These are phyloP conservation scores for Drosophila hydei DNA, from an alignment of 1,140 invertebrate species.

Conservation along the genomic window DNA sequence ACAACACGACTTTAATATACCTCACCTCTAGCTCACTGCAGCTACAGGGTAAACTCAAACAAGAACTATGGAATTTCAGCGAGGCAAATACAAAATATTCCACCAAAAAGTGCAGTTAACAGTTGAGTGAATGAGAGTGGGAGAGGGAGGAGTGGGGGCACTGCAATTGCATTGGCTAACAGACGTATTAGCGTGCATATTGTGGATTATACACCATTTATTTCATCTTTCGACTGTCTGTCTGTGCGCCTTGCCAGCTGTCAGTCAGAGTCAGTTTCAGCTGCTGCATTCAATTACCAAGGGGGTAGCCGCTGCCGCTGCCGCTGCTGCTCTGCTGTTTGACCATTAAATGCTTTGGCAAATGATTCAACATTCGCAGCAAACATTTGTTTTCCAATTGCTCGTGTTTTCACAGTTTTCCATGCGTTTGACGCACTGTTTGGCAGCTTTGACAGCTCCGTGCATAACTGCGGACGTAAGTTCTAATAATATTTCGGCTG, in stretches of 20 bases:
- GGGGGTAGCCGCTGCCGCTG: not conserved
- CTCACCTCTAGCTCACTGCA: not conserved
- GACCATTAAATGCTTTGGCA: conserved; percentile 71
- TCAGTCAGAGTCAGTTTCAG: conserved; percentile 46
- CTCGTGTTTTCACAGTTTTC: conserved; percentile 15
- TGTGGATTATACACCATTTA: conserved; percentile 34
- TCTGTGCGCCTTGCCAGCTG: conserved; percentile 33
- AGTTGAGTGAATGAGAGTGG: not conserved
- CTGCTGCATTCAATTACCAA: conserved; percentile 72
- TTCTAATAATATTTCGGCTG: not conserved
- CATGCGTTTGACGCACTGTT: conserved; percentile 36
- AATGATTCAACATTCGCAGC: conserved; percentile 49
- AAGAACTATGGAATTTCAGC: conserved; percentile 21
- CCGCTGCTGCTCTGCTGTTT: conserved; percentile 18
- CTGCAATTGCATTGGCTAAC: not conserved
- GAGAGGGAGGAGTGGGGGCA: not conserved
- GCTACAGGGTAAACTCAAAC: not conserved
- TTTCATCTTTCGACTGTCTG: conserved; percentile 29
- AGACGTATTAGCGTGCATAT: conserved; percentile 26
- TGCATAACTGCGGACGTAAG: conserved; percentile 15
- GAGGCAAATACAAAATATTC: conserved; percentile 4
- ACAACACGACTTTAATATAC: not conserved
- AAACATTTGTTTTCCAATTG: conserved; percentile 39
- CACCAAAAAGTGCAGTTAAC: conserved; percentile 5
- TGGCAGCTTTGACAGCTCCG: conserved; percentile 43